These are phyloP conservation scores for Pelosia muscerda DNA, from an alignment of 2,888 invertebrate species.

Conservation along the genomic window DNA sequence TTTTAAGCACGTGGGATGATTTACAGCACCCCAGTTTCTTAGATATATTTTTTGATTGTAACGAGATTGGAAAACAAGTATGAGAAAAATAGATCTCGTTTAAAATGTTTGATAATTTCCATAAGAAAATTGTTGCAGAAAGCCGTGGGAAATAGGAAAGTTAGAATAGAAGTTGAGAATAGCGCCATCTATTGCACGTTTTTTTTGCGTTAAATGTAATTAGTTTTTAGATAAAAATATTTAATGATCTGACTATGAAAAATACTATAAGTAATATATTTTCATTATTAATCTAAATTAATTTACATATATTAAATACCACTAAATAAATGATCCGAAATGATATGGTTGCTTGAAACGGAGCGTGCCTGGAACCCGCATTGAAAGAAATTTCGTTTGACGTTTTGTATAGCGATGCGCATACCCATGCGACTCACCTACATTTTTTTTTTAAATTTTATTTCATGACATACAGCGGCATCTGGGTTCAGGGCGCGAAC, in stretches of 20 bases:
- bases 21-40: slow-evolving; percentile 18
- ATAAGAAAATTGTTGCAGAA: slow-evolving; percentile 41
- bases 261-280: no score
- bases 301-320: no score
- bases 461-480: no score
- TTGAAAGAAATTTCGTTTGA: slow-evolving; percentile 25
- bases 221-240: neutral
- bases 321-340: neutral
- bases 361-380: slow-evolving; percentile 27
- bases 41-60: slow-evolving; percentile 22
- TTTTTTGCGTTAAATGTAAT: neutral
- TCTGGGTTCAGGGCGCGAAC: no score
- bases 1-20: slow-evolving; percentile 49
- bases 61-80: slow-evolving; percentile 13
- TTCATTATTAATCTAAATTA: no score
- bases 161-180: neutral
- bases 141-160: slow-evolving; percentile 42
- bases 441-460: no score
- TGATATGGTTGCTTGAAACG: slow-evolving; percentile 15
- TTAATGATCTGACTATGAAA: no score
- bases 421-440: no score
- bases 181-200: slow-evolving; percentile 42
- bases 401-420: no score
- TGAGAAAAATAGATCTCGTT: slow-evolving; percentile 19
- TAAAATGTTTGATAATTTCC: slow-evolving; percentile 34